phyloP scores from a whole-genome alignment of 2,113 vertebrate species.

The Eptesicus fuscus region DNA sequence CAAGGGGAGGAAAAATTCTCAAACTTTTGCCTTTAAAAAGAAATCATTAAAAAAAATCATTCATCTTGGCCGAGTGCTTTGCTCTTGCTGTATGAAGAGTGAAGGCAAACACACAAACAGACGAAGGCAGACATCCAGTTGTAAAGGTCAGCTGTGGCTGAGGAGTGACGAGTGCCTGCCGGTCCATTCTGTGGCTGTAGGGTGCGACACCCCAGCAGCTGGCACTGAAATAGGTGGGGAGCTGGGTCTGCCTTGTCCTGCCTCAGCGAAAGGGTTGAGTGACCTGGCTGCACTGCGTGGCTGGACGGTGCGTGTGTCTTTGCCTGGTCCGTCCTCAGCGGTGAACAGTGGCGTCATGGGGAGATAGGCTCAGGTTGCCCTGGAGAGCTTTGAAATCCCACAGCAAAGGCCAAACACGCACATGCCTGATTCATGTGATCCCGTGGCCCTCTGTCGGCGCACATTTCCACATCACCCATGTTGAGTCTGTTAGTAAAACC shows the following conservation, averaged over 20 bases:
- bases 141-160: not conserved
- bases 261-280: not conserved
- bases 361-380: not conserved
- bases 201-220: not conserved
- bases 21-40: not conserved
- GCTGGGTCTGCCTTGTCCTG: not conserved
- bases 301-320: accelerated
- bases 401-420: not conserved
- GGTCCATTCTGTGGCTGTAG: not conserved
- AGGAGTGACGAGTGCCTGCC: not conserved
- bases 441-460: not conserved
- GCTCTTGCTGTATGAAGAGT: not conserved
- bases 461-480: not conserved
- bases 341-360: not conserved
- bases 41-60: not conserved
- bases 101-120: not conserved
- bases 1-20: not conserved
- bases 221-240: not conserved
- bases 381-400: not conserved
- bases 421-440: not conserved
- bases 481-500: not conserved
- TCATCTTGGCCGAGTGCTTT: not conserved
- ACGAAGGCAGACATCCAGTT: not conserved
- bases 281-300: accelerated
- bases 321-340: accelerated